Percentiles rank a stretch among this genome's conserved stretches.
Conservation (phyloP, 2,888 invertebrate genomes). For the Myopa tessellatipennis region DNA sequence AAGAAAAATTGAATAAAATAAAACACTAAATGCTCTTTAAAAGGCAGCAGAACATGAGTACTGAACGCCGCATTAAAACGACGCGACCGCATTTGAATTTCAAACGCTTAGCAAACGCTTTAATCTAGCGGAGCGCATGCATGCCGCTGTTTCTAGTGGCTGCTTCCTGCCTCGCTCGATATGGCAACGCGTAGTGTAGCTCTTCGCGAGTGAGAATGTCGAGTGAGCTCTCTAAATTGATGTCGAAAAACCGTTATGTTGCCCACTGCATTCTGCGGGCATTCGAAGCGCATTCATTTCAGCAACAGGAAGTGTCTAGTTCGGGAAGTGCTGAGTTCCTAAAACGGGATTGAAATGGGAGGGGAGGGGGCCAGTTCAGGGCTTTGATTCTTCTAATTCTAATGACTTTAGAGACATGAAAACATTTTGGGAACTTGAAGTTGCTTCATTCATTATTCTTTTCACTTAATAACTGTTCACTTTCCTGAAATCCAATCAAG, state of each 20-base stretch:
- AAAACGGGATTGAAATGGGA: neutral
- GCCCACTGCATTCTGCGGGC: neutral
- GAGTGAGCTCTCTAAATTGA: neutral
- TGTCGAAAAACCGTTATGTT: neutral
- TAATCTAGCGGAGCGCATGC: neutral
- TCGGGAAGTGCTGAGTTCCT: neutral
- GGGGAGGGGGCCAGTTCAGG: neutral
- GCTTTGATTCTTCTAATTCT: too few relatives aligned
- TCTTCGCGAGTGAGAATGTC: neutral
- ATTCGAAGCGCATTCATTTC: neutral
- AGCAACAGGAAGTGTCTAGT: neutral
- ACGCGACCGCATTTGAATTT: neutral
- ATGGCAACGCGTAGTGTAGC: slow-evolving; percentile 2
- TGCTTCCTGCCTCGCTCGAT: slow-evolving; percentile 8
- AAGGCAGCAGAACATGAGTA: neutral
- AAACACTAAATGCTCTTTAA: neutral
- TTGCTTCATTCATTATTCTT: too few relatives aligned
- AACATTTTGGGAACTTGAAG: too few relatives aligned
- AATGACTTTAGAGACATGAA: too few relatives aligned
- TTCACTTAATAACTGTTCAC: too few relatives aligned
- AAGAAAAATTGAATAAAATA: neutral
- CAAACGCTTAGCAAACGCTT: slow-evolving; percentile 1
- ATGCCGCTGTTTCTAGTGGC: neutral
- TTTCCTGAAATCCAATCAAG: too few relatives aligned
- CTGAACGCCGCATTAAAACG: neutral